These are phyloP conservation scores for Pleuronectes platessa DNA, from an alignment of 2,113 vertebrate genomes.

Conservation along the genomic window DNA sequence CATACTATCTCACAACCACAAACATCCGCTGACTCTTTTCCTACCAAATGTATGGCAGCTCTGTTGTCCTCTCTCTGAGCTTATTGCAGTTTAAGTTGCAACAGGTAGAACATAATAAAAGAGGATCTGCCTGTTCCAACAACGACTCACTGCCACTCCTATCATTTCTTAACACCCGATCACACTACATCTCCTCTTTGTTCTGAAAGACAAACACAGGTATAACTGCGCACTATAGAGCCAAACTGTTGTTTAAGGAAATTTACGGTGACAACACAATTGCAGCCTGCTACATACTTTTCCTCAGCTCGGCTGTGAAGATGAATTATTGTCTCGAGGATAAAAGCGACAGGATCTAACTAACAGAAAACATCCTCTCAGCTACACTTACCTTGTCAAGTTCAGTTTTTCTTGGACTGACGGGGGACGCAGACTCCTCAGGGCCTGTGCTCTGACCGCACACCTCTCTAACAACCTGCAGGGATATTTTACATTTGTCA, in stretches of 20 bases:
- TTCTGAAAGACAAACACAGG: constrained; percentile 25
- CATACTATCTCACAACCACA: constrained; percentile 1
- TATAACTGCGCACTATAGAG: neutral
- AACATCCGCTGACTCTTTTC: neutral
- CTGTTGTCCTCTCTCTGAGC: neutral
- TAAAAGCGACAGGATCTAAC: neutral
- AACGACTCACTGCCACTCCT: constrained; percentile 36
- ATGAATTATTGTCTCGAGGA: constrained; percentile 3
- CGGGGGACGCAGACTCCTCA: constrained; percentile 86
- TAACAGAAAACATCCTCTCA: constrained; percentile 12
- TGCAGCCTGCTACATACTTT: constrained; percentile 38
- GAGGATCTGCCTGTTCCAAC: constrained; percentile 13
- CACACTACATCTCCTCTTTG: constrained; percentile 31
- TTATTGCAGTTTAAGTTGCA: constrained; percentile 16
- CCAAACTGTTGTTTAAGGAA: constrained; percentile 45
- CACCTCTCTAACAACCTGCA: constrained; percentile 91
- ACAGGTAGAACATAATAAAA: constrained; percentile 13
- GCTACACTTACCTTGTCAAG: constrained; percentile 89
- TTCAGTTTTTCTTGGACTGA: constrained; percentile 87
- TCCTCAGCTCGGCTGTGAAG: constrained; percentile 40
- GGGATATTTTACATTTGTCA: constrained; percentile 20
- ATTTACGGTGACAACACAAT: constrained; percentile 64
- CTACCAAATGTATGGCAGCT: neutral
- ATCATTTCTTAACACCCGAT: constrained; percentile 51
- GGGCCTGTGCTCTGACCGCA: constrained; percentile 75